Conservation (phyloP, 2,113 vertebrate genomes). For the Dasyornis broadbenti region DNA sequence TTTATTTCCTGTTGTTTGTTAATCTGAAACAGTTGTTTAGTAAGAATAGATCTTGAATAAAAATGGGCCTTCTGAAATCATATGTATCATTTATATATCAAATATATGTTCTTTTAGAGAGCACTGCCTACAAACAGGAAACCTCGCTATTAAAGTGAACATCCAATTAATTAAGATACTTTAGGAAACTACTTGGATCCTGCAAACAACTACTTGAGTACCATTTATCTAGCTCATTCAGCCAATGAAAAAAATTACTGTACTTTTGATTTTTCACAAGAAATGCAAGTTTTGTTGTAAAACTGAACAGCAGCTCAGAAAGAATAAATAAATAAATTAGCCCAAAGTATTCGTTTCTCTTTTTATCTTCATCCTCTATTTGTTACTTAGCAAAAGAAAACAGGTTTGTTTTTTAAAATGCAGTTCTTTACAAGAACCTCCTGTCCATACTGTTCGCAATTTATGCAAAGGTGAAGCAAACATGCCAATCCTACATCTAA, state of each 20-base stretch:
- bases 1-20: conserved; percentile 45
- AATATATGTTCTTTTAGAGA: conserved; percentile 4
- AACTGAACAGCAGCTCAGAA: conserved; percentile 4
- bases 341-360: not conserved
- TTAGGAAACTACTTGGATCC: conserved; percentile 51
- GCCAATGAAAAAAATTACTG: conserved; percentile 9
- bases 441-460: conserved; percentile 4
- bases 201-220: conserved; percentile 54
- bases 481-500: conserved; percentile 42
- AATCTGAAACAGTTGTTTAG: conserved; percentile 1
- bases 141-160: conserved; percentile 48
- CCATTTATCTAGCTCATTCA: conserved; percentile 47
- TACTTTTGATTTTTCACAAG: conserved; percentile 2
- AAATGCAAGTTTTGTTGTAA: conserved; percentile 24
- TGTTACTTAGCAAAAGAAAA: not conserved
- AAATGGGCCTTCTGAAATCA: conserved; percentile 4
- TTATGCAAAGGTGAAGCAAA: conserved; percentile 59
- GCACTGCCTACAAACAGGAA: conserved; percentile 46
- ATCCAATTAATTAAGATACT: conserved; percentile 64
- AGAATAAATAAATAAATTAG: not conserved
- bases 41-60: conserved; percentile 27
- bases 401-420: not conserved
- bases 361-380: not conserved
- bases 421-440: not conserved
- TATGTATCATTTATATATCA: conserved; percentile 9